phyloP scores from a whole-genome alignment of 2,797 vertebrate genomes.

The Onychomys leucogaster region DNA sequence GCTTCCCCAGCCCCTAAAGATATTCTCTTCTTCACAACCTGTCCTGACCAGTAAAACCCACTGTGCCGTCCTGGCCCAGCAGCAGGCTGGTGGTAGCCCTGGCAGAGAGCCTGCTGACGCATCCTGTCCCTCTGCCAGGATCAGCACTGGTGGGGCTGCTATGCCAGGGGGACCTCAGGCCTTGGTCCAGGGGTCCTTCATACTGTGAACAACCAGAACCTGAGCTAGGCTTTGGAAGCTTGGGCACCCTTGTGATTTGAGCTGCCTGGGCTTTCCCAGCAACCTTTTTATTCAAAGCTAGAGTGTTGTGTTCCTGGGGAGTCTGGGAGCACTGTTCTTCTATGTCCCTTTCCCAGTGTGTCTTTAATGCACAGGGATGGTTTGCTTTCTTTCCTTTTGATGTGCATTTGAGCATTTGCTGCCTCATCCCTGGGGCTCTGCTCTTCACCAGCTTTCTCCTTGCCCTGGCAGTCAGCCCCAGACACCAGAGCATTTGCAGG shows the following conservation, averaged over 20 bases:
- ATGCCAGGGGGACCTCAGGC: background rate
- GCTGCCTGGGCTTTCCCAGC: background rate
- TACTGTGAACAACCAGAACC: background rate
- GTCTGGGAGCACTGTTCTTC: background rate
- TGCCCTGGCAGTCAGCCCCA: background rate
- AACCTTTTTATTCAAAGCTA: background rate
- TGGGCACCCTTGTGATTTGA: background rate
- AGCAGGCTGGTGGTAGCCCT: background rate
- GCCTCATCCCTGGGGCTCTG: background rate
- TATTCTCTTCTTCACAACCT: background rate
- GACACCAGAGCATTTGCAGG: background rate
- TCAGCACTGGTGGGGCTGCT: too few relatives aligned
- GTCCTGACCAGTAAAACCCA: background rate
- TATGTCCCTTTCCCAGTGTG: background rate
- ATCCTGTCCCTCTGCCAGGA: background rate
- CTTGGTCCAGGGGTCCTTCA: background rate
- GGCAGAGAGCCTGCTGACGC: background rate
- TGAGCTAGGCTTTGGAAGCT: background rate
- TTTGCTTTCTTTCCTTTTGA: background rate
- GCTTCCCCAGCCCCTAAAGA: rapidly evolving
- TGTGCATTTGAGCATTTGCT: background rate
- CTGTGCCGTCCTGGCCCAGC: background rate
- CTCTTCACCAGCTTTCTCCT: background rate
- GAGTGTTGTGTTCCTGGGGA: background rate
- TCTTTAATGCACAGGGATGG: background rate